A percentile compares a stretch with the other conserved stretches of the same genome.
Conservation (phyloP, 2,797 vertebrate species). For the Acrossocheilus fasciatus region DNA sequence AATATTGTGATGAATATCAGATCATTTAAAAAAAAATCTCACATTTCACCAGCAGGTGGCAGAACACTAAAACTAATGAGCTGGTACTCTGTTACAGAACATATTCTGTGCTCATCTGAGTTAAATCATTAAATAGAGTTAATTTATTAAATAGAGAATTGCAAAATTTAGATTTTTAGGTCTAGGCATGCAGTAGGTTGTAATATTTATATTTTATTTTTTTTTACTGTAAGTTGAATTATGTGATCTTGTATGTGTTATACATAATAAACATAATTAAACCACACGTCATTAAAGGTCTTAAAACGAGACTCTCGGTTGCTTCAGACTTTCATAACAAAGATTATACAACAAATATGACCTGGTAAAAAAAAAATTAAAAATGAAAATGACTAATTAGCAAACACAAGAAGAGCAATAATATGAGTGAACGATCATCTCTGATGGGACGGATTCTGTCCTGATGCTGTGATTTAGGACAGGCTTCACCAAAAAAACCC, state of each 20-base stretch:
- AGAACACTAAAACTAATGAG: slow-evolving; percentile 8
- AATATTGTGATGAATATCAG: background rate
- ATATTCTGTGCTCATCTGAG: no score
- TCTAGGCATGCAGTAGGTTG: no score
- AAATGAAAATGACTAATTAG: background rate
- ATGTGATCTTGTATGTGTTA: no score
- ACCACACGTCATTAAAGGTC: no score
- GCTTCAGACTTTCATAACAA: background rate
- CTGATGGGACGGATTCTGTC: background rate
- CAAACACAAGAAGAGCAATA: no score
- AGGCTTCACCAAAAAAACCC: background rate
- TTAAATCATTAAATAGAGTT: no score
- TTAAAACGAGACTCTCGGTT: background rate
- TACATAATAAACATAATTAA: background rate
- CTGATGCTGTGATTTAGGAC: background rate
- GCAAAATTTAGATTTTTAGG: no score
- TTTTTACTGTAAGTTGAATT: no score
- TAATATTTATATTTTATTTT: no score
- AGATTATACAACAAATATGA: background rate
- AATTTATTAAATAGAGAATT: no score
- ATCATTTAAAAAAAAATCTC: background rate
- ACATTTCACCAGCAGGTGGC: slow-evolving; percentile 47
- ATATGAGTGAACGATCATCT: background rate
- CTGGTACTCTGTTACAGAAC: background rate
- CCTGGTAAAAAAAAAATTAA: background rate